Conservation (phyloP, 2,113 vertebrate species). For the Oncorhynchus gorbuscha region DNA sequence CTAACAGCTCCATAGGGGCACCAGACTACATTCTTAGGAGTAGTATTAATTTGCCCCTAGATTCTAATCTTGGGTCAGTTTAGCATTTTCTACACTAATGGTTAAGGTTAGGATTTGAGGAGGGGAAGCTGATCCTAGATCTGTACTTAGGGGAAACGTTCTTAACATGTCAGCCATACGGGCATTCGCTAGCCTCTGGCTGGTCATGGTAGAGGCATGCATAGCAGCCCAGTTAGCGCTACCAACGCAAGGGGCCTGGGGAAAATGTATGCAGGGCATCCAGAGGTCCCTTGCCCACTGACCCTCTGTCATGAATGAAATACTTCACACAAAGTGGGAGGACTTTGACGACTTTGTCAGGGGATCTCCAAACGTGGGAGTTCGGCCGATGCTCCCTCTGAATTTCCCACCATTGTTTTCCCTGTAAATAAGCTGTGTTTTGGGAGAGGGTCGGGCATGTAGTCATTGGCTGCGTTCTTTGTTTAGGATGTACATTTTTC, state of each 20-base stretch:
- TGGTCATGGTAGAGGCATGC: constrained; percentile 14
- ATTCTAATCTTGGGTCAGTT: too few relatives aligned
- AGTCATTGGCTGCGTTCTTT: constrained; percentile 39
- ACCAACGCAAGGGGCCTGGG: constrained; percentile 38
- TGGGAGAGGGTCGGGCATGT: constrained; percentile 62
- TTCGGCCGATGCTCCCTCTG: constrained; percentile 40
- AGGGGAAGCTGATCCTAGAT: too few relatives aligned
- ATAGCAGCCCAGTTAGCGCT: constrained; percentile 23
- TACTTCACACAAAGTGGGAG: constrained; percentile 50
- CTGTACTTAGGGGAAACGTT: not conserved
- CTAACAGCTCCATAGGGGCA: not conserved
- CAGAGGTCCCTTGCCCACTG: constrained; percentile 53
- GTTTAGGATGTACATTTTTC: constrained; percentile 76
- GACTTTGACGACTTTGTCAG: constrained; percentile 57
- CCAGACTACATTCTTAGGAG: not conserved
- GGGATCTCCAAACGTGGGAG: constrained; percentile 53
- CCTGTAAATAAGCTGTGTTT: constrained; percentile 65
- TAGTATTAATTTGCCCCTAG: too few relatives aligned
- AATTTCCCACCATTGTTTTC: constrained; percentile 72
- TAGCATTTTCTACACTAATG: too few relatives aligned
- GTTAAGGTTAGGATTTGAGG: too few relatives aligned
- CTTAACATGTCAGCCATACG: constrained; percentile 11
- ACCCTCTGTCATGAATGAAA: constrained; percentile 66
- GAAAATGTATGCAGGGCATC: constrained; percentile 64
- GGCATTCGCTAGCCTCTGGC: not conserved